Percentiles rank a stretch among this genome's conserved stretches.
Evolutionary conservation across 2,888 invertebrate genomes (phyloP).

Genomic region (Orchesellides sinensis): DNA sequence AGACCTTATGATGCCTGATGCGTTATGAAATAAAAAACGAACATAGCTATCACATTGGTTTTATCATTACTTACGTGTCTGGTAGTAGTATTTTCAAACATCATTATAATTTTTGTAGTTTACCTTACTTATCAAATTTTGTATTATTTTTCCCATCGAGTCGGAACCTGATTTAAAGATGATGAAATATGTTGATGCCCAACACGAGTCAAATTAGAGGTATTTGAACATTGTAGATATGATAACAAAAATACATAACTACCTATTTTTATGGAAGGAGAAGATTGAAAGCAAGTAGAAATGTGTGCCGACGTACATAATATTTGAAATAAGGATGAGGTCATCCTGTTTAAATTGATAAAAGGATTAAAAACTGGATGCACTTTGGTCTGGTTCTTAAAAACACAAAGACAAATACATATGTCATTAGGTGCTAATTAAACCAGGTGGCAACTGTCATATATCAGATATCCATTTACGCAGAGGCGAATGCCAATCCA

Average conservation of each 20-base stretch:
- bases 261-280: background rate
- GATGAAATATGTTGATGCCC: background rate
- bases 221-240: background rate
- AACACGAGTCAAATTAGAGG: background rate
- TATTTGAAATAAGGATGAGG: background rate
- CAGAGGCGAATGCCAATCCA: too few species aligned
- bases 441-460: too few species aligned
- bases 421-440: background rate
- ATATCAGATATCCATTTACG: too few species aligned
- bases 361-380: background rate
- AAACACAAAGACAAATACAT: background rate
- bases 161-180: background rate
- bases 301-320: too few species aligned
- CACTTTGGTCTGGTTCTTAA: background rate
- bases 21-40: too few species aligned
- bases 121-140: too few species aligned
- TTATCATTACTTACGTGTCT: background rate
- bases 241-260: background rate
- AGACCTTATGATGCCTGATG: too few species aligned
- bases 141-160: slow-evolving; percentile 3
- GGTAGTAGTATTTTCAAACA: too few species aligned
- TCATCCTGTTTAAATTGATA: background rate
- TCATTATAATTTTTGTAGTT: too few species aligned
- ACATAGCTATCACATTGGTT: too few species aligned
- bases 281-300: too few species aligned